Evolutionary conservation across 2,797 vertebrate genomes (phyloP), one percentile per base, ranked within the genome.

Genomic region (Knipowitschia caucasica): DNA sequence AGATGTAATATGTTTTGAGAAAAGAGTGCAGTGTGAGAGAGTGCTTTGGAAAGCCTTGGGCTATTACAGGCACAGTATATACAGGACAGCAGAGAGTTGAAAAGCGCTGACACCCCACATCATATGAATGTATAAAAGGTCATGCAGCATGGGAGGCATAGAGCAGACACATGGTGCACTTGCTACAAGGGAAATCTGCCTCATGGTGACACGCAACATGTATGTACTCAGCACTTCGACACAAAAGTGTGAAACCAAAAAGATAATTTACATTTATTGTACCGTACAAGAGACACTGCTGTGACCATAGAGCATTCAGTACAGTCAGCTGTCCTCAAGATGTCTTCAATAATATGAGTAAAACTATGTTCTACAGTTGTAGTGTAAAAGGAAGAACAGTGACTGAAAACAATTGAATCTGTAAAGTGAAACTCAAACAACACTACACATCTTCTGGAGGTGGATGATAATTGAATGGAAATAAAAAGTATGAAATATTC

Each of bases 101-200:
- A 73, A 77, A 64, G 56, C 17, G 56, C 74, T 73, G 74, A 83
- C 74, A 67, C 55, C 45, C 56, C 40, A 62, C 54, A 66, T 75
- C 56, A 65, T 62, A 59, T 50, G 52, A 54, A 44, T 53, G 35
- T 62, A 52, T 39, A 53, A 64, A 73, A 77, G 71, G 78, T 79
- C 81, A 79, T 40, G 55, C 40, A 64, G 67, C 44, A 66, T 45
- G 53, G 66, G 34, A 62, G 56, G 58, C 47, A 57, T 54, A 42
- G 59, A 59, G 56, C 51, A 55, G 47, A 62, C 42, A 61, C 46
- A 44, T 33, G 35, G 36, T 15, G 12, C 7, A 7, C 46, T 69
- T 55, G 59, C 69, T 64, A 49, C 34, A 42, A 71, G 59, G 14
- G 52, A 18, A 57, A 17, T 64, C 9, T 33, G 50, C 44, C 53